Base-by-base conservation (phyloP, 1,140 invertebrate species). In the Ctenoplectra terminalis region DNA sequence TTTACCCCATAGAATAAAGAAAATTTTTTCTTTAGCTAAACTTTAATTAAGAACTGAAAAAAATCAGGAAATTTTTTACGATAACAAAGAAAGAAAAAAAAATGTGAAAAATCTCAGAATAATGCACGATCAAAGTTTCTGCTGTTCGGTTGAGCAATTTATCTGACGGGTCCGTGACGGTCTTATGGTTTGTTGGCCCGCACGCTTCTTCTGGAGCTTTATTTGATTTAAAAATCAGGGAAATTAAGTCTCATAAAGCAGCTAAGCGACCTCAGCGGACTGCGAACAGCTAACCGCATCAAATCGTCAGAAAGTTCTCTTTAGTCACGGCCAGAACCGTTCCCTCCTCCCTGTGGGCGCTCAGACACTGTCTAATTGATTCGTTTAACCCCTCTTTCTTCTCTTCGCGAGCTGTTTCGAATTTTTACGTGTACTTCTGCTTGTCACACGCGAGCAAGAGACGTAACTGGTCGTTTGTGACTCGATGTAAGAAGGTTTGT, bases 141-240 rank as follows among this genome's bases (percentile, higher is more conserved):
- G n/a, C n/a, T n/a, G n/a, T n/a, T n/a, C n/a, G n/a, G n/a, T n/a
- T n/a, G n/a, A n/a, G n/a, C n/a, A n/a, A n/a, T n/a, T n/a, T n/a
- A n/a, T n/a, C n/a, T n/a, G n/a, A n/a, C n/a, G n/a, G n/a, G n/a
- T n/a, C n/a, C n/a, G n/a, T n/a, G n/a, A n/a, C n/a, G n/a, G n/a
- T n/a, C n/a, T 58, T 61, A 43, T 29, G 54, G 43, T 75, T 78
- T 66, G 80, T 74, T 54, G 66, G 52, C 46, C 9, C 60, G 26
- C 40, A 20, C n/a, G 48, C 37, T 66, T 13, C 9, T 13, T 37
- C 8, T 9, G 23, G 48, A 9, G 40, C 56, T 50, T 78, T 54
- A 79, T 86, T 86, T 64, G 79, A 86, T 82, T 86, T 82, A 60
- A 67, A 82, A 86, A 86, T 86, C 85, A 63, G 56, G 64, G 54